phyloP scores from a whole-genome alignment of 1,140 invertebrate species.

The Platyura marginata region DNA sequence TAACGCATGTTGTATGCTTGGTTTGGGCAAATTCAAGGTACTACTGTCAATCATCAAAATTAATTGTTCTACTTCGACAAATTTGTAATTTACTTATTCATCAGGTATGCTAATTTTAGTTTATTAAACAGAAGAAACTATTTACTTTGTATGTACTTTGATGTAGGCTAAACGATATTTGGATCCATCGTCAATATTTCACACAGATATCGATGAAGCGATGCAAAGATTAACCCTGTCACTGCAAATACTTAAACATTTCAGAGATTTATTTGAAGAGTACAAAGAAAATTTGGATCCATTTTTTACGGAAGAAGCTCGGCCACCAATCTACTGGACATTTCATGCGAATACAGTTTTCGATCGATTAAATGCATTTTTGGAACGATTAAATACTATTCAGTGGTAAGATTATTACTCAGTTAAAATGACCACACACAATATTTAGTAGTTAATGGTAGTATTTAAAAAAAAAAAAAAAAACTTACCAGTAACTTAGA shows the following conservation, averaged over 20 bases:
- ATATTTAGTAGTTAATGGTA: too few relatives aligned
- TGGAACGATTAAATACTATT: slow-evolving; percentile 62
- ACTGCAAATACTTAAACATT: slow-evolving; percentile 44
- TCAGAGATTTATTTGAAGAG: slow-evolving; percentile 40
- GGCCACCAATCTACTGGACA: slow-evolving; percentile 45
- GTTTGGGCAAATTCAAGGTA: slow-evolving; percentile 79
- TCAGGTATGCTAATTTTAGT: slow-evolving; percentile 29
- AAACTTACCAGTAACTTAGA: too few relatives aligned
- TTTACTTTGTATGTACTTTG: too few relatives aligned
- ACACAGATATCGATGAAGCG: slow-evolving; percentile 79
- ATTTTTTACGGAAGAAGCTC: slow-evolving; percentile 25
- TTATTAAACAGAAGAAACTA: too few relatives aligned
- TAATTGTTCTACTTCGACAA: slow-evolving; percentile 76
- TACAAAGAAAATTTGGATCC: slow-evolving; percentile 48
- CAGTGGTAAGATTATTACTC: too few relatives aligned
- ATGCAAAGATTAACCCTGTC: slow-evolving; percentile 55
- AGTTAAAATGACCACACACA: too few relatives aligned
- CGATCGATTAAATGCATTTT: slow-evolving; percentile 64
- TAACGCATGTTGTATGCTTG: slow-evolving; percentile 72
- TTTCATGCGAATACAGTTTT: slow-evolving; percentile 81
- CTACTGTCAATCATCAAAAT: slow-evolving; percentile 73
- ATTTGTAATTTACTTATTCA: slow-evolving; percentile 82
- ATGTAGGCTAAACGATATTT: slow-evolving; percentile 59
- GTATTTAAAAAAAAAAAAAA: too few relatives aligned
- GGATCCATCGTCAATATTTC: slow-evolving; percentile 75